Evolutionary conservation across 2,888 invertebrate genomes (phyloP).

Genomic region (Mythimna ferrago): DNA sequence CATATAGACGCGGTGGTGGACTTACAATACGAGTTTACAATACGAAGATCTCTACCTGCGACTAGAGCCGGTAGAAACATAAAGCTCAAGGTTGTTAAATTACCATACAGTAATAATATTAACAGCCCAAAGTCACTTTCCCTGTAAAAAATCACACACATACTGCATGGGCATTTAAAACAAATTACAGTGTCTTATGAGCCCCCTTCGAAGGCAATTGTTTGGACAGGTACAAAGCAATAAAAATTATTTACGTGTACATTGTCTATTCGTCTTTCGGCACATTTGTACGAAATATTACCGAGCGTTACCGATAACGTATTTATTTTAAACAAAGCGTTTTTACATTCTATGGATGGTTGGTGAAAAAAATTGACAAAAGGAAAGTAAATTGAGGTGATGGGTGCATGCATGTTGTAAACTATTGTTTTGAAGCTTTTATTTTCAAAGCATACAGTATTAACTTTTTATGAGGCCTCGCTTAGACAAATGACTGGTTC

Average conservation of each 20-base stretch:
- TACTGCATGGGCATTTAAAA: constrained; percentile 31
- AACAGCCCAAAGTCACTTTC: constrained; percentile 38
- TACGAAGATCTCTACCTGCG: constrained; percentile 23
- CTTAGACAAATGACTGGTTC: not conserved
- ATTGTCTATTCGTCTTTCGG: constrained; percentile 52
- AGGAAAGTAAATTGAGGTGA: constrained; percentile 33
- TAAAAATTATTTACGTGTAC: constrained; percentile 52
- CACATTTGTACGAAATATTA: constrained; percentile 51
- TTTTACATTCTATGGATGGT: constrained; percentile 26
- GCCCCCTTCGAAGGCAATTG: constrained; percentile 47
- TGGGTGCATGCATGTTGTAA: constrained; percentile 45
- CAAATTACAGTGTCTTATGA: constrained; percentile 32
- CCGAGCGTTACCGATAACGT: constrained; percentile 35
- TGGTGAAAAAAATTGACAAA: constrained; percentile 43
- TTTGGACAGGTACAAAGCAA: constrained; percentile 58
- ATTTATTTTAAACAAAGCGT: constrained; percentile 55
- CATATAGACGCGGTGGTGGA: too few relatives aligned
- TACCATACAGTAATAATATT: constrained; percentile 31
- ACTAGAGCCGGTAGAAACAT: constrained; percentile 2
- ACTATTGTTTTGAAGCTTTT: constrained; percentile 16
- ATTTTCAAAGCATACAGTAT: not conserved
- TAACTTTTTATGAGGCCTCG: not conserved
- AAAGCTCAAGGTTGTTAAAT: constrained; percentile 21
- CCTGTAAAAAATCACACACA: constrained; percentile 34
- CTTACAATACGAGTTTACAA: too few relatives aligned